Evolutionary conservation across 2,113 vertebrate genomes (phyloP).

Genomic region (Pseudorhombus dupliciocellatus): DNA sequence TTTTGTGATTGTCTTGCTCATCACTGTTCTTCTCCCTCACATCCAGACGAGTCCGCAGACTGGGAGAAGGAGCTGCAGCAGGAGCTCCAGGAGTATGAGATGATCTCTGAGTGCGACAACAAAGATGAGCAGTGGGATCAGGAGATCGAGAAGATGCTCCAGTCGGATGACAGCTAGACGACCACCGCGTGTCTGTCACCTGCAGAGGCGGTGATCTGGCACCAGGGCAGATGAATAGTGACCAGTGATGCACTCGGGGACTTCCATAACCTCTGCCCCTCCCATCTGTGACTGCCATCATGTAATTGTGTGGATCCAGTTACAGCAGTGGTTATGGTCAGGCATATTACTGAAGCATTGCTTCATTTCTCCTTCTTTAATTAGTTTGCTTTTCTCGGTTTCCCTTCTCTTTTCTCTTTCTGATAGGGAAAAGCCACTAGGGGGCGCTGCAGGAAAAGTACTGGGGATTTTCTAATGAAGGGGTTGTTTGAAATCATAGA

Average conservation of each 20-base stretch:
- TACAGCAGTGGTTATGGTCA: constrained; percentile 14
- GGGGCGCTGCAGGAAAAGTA: constrained; percentile 33
- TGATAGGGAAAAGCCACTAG: constrained; percentile 18
- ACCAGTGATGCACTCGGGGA: constrained; percentile 24
- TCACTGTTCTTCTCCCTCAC: not conserved
- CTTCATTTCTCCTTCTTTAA: constrained; percentile 8
- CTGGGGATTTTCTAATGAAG: not conserved
- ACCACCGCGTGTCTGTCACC: too few relatives aligned
- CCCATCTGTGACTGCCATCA: constrained; percentile 14
- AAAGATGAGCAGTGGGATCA: constrained; percentile 94
- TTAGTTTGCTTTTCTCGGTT: constrained; percentile 13
- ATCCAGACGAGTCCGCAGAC: constrained; percentile 87
- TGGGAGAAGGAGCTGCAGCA: constrained; percentile 96
- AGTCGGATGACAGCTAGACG: constrained; percentile 83
- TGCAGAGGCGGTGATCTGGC: not conserved
- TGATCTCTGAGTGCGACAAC: constrained; percentile 89
- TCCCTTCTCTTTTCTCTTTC: constrained; percentile 4
- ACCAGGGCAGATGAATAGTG: not conserved
- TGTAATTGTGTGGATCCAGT: constrained; percentile 28
- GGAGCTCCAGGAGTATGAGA: constrained; percentile 95
- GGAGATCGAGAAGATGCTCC: constrained; percentile 95
- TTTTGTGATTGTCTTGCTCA: not conserved
- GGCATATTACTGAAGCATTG: constrained; percentile 25
- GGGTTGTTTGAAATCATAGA: not conserved
- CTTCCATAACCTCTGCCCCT: not conserved